phyloP scores from a whole-genome alignment of 2,797 vertebrate genomes.

The Myiotriccus ornatus region DNA sequence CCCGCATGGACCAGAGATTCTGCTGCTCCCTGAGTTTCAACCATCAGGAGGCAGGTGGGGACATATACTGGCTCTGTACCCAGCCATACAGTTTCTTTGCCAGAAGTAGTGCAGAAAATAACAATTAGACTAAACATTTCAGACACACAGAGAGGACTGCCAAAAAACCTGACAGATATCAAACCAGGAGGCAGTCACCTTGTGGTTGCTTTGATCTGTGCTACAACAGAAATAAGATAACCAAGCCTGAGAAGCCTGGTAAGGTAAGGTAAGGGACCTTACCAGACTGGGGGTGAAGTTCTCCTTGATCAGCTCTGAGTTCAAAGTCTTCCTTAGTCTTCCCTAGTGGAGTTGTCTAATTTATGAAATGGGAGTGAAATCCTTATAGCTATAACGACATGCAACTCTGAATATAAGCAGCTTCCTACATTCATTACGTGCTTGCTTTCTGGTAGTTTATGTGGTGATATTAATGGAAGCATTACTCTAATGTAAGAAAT shows the following conservation, averaged over 20 bases:
- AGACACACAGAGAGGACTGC: neutral
- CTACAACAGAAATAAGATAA: neutral
- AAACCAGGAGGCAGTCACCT: neutral
- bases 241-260: neutral
- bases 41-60: neutral
- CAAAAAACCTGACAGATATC: neutral
- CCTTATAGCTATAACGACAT: accelerated
- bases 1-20: neutral
- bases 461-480: neutral
- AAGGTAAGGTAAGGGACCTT: neutral
- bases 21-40: neutral
- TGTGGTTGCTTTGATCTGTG: neutral
- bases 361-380: neutral
- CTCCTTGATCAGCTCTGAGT: neutral
- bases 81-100: neutral
- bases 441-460: neutral
- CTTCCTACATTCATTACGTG: neutral
- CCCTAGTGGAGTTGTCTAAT: neutral
- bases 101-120: neutral
- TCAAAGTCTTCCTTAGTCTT: neutral
- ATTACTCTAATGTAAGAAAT: neutral
- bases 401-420: neutral
- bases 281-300: neutral
- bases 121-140: neutral
- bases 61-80: neutral